A percentile compares a stretch with the other conserved stretches of the same genome.
These are phyloP conservation scores for Watsonalla cultraria DNA, from an alignment of 2,888 invertebrate genomes.

Conservation along the genomic window DNA sequence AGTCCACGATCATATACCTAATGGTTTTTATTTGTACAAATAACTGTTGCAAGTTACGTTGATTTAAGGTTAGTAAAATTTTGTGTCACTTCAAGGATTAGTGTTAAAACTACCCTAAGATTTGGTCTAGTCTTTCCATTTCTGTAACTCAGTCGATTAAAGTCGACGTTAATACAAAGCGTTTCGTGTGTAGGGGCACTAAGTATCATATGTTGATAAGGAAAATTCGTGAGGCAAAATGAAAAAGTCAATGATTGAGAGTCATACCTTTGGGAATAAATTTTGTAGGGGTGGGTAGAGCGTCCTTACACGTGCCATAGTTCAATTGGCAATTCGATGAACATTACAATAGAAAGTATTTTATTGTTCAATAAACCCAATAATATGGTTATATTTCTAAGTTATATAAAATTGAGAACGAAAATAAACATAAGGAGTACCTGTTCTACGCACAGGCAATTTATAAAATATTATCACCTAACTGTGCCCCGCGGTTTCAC, in stretches of 20 bases:
- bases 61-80: background rate
- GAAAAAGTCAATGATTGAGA: conserved; percentile 70
- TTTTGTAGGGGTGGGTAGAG: conserved; percentile 43
- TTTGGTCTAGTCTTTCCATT: no score
- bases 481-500: no score
- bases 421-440: background rate
- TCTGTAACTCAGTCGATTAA: no score
- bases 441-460: no score
- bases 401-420: background rate
- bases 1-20: conserved; percentile 44
- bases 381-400: conserved; percentile 1
- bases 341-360: conserved; percentile 19
- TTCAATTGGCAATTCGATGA: conserved; percentile 60
- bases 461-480: background rate
- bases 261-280: conserved; percentile 74
- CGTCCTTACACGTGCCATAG: conserved; percentile 54
- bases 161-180: background rate
- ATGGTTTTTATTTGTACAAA: conserved; percentile 32
- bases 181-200: conserved; percentile 7
- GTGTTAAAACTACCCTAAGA: no score
- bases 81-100: no score
- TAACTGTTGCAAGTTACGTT: background rate
- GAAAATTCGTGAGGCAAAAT: conserved; percentile 27
- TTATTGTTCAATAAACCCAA: conserved; percentile 1
- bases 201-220: conserved; percentile 22